A percentile compares a stretch with the other conserved stretches of the same genome.
Conservation (phyloP, 2,888 invertebrate genomes). For the Caenorhabditis japonica region DNA sequence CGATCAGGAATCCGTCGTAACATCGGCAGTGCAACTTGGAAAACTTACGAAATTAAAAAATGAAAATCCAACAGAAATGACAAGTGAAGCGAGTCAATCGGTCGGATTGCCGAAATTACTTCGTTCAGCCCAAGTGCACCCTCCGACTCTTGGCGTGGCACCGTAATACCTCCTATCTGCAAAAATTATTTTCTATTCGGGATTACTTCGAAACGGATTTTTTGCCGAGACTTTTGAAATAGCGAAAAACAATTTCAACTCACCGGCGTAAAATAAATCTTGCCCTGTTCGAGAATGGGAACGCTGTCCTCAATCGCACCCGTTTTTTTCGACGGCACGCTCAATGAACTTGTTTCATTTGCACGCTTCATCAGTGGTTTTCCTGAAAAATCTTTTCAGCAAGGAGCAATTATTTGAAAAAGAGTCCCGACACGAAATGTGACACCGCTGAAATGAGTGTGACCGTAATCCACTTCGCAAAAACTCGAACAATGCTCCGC, state of each 20-base stretch:
- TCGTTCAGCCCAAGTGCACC: slow-evolving; percentile 31
- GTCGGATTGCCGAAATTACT: slow-evolving; percentile 58
- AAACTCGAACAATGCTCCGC: too few species aligned
- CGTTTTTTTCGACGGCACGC: slow-evolving; percentile 9
- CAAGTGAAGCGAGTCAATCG: slow-evolving; percentile 68
- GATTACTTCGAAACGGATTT: too few species aligned
- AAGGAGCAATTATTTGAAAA: too few species aligned
- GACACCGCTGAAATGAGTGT: too few species aligned
- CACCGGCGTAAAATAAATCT: slow-evolving; percentile 48
- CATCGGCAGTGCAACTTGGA: not conserved
- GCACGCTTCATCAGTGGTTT: slow-evolving; percentile 3
- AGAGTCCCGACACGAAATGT: too few species aligned
- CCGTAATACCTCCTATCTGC: slow-evolving; percentile 47
- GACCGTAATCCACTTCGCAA: too few species aligned
- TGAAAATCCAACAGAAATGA: slow-evolving; percentile 67
- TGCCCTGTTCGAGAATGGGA: slow-evolving; percentile 27
- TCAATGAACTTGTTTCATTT: not conserved
- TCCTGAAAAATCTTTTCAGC: too few species aligned
- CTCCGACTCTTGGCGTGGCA: slow-evolving; percentile 20
- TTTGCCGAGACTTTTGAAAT: too few species aligned
- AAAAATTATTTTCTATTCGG: slow-evolving; percentile 1
- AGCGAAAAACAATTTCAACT: not conserved
- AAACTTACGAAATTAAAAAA: slow-evolving; percentile 60
- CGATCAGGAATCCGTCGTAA: not conserved
- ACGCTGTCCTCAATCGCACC: not conserved